Evolutionary conservation across 1,140 invertebrate species (phyloP).

Genomic region (Drosophila neocordata): DNA sequence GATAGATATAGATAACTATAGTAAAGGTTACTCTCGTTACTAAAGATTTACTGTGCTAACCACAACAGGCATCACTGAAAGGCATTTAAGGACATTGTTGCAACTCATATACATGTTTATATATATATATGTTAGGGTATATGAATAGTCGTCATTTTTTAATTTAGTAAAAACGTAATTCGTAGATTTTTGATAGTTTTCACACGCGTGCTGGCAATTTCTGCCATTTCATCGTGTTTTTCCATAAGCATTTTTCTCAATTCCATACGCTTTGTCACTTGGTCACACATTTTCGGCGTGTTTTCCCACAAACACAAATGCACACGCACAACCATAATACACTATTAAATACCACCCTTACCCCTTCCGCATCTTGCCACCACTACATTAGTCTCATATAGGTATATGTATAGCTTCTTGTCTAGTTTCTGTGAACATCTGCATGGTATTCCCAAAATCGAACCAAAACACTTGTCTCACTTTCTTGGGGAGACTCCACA

Average conservation of each 20-base stretch:
- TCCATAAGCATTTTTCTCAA: conserved; percentile 7
- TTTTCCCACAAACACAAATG: not conserved
- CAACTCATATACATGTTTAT: not conserved
- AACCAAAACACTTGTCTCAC: conserved; percentile 17
- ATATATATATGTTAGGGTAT: not conserved
- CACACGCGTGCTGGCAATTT: conserved; percentile 12
- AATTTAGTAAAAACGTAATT: not conserved
- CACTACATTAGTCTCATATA: too few relatives aligned
- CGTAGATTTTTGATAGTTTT: conserved; percentile 17
- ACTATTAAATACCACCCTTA: not conserved
- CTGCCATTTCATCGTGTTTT: conserved; percentile 12
- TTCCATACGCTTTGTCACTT: conserved; percentile 5
- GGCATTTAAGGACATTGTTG: not conserved
- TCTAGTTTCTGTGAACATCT: conserved; percentile 11
- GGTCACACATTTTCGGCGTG: conserved; percentile 24
- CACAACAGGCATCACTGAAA: not conserved
- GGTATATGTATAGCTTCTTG: not conserved
- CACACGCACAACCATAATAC: not conserved
- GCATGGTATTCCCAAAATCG: conserved; percentile 9
- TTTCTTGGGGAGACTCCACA: conserved; percentile 7
- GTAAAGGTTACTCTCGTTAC: too few relatives aligned
- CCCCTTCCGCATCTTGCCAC: too few relatives aligned
- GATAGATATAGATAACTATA: too few relatives aligned
- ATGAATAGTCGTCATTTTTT: not conserved
- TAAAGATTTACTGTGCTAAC: too few relatives aligned